Conservation (phyloP, 2,113 vertebrate species). For the Halichoeres trimaculatus region DNA sequence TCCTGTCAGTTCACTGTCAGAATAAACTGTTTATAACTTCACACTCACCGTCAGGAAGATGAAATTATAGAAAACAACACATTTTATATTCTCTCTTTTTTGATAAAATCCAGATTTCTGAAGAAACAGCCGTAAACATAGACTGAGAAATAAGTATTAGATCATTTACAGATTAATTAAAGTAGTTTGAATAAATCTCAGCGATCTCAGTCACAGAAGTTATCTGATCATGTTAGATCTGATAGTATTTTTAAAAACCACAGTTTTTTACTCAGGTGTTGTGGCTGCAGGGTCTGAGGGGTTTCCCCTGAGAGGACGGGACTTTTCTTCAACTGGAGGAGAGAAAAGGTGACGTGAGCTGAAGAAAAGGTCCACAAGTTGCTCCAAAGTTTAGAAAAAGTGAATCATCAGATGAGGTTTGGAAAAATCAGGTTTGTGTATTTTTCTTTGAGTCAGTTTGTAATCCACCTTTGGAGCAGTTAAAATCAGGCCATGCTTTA, state of each 20-base stretch:
- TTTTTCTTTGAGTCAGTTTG: background rate
- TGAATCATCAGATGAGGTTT: background rate
- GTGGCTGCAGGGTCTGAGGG: background rate
- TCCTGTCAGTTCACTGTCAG: no score
- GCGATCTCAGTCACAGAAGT: background rate
- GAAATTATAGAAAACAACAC: no score
- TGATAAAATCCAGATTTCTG: no score
- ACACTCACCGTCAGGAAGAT: no score
- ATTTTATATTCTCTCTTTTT: no score
- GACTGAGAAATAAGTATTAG: no score
- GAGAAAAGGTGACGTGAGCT: background rate
- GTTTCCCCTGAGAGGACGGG: background rate
- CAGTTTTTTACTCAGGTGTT: background rate
- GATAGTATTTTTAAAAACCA: background rate
- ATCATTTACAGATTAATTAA: no score
- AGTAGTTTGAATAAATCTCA: background rate
- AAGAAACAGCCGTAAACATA: no score
- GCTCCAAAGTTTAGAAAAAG: background rate
- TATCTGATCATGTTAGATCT: background rate
- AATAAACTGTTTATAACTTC: no score
- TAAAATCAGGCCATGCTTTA: no score
- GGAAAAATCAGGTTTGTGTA: background rate
- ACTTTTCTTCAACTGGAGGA: background rate
- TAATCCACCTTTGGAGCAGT: background rate
- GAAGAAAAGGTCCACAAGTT: background rate